Conservation (phyloP, 92 coral and sea anemone species). For the Pocillopora grandis region DNA sequence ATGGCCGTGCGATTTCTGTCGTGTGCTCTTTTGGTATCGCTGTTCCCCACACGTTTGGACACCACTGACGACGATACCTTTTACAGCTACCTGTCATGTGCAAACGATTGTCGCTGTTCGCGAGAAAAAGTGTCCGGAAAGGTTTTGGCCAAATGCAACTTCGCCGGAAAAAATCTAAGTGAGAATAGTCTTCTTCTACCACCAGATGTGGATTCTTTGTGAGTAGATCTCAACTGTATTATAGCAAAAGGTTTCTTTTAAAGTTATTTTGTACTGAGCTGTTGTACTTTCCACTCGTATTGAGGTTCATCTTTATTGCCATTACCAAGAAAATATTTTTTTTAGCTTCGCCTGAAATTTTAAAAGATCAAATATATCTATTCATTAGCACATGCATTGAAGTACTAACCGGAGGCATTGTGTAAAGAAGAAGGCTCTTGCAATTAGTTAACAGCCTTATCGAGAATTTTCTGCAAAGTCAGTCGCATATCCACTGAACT, state of each 20-base stretch:
- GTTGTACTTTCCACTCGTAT: too few relatives aligned
- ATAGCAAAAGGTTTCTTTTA: background rate
- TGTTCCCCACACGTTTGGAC: background rate
- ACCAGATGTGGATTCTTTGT: conserved; percentile 29
- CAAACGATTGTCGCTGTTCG: conserved; percentile 15
- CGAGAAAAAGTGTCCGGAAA: background rate
- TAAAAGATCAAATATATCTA: too few relatives aligned
- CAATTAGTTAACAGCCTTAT: too few relatives aligned
- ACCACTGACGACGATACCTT: background rate
- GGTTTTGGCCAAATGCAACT: conserved; percentile 15
- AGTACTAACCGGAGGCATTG: too few relatives aligned
- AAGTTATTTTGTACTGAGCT: too few relatives aligned
- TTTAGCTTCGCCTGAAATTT: too few relatives aligned
- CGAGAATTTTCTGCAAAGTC: too few relatives aligned
- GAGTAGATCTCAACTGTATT: background rate
- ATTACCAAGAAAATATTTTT: too few relatives aligned
- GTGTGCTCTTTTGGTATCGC: background rate
- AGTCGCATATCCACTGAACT: too few relatives aligned
- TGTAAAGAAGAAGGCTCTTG: too few relatives aligned
- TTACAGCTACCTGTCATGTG: conserved; percentile 13
- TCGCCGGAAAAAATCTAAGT: background rate
- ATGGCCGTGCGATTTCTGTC: background rate
- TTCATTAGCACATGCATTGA: too few relatives aligned
- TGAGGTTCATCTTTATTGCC: too few relatives aligned
- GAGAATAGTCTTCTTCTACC: conserved; percentile 15